phyloP scores from a whole-genome alignment of 1,140 invertebrate genomes.

The Goniozus legneri region DNA sequence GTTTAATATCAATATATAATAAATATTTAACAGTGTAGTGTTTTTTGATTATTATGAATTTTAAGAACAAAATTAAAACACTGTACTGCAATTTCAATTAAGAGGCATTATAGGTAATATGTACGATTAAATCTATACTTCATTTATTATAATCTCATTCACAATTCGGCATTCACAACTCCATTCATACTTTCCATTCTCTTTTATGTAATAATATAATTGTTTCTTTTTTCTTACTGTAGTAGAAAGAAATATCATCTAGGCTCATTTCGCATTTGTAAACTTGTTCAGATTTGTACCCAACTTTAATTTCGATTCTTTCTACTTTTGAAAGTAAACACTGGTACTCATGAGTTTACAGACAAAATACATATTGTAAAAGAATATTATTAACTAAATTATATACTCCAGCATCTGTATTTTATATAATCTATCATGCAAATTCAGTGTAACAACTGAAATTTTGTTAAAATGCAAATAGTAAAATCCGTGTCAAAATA shows the following conservation, averaged over 20 bases:
- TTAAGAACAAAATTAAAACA: constrained; percentile 17
- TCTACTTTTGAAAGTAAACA: too few relatives aligned
- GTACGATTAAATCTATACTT: constrained; percentile 30
- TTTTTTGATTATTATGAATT: too few relatives aligned
- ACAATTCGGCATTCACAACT: constrained; percentile 34
- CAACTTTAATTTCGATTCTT: constrained; percentile 16
- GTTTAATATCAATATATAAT: too few relatives aligned
- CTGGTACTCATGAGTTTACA: too few relatives aligned
- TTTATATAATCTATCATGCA: constrained; percentile 7
- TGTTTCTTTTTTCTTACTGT: too few relatives aligned
- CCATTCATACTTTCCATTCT: constrained; percentile 25
- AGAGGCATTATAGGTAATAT: constrained; percentile 42
- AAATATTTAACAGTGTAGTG: too few relatives aligned
- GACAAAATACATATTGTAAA: too few relatives aligned
- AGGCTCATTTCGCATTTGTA: constrained; percentile 21
- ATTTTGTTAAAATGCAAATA: too few relatives aligned
- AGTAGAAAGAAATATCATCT: too few relatives aligned
- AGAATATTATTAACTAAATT: background rate
- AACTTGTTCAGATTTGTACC: constrained; percentile 22
- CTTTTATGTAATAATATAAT: constrained; percentile 26
- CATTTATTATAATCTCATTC: constrained; percentile 43
- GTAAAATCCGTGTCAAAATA: too few relatives aligned
- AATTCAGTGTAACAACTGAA: too few relatives aligned
- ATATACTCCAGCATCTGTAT: constrained; percentile 20
- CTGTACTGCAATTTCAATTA: constrained; percentile 43